Evolutionary conservation across 1,140 invertebrate species (phyloP), one percentile per base, ranked within the genome.

Genomic region (Drosophila baimaii): DNA sequence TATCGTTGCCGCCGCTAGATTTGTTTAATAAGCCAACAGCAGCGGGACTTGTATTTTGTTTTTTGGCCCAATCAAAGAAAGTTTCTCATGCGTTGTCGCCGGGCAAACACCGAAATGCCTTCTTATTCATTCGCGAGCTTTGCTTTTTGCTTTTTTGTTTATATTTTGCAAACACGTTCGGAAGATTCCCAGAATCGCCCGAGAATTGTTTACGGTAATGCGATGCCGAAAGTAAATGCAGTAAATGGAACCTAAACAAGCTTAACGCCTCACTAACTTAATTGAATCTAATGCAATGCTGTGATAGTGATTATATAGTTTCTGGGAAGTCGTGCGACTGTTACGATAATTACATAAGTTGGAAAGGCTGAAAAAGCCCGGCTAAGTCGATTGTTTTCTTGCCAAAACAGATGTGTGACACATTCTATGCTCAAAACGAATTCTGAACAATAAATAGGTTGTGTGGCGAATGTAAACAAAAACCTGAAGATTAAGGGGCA

Each of bases 1-100:
- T 62, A 86, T 64, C 54, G 63, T 37, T 31, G 33, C 12, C 12
- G 33, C 47, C 23, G 29, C n/a, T n/a, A 63, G 21, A 71, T 71
- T 75, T 82, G 47, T 61, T 79, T 65, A 80, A 77, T 81, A 72
- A 81, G 77, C n/a, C 71, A 80, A 59, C 23, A 10, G 23, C 35
- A 37, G 82, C 75, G 75, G 46, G 35, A 51, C 19, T 33, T 21
- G 17, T 33, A 15, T 33, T 52, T 52, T 33, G 10, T 31, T 31
- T 78, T 41, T 49, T 56, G 33, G 63, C 21, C 52, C 44, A 55
- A 62, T 74, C 68, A 74, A 80, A 59, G 81, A 85, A 88, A 88
- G 76, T 88, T 82, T 66, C 23, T 57, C 58, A 82, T 56, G 64
- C 37, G 47, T 63, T 78, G 43, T 63, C 55, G 31, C 25, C 46